Conservation (phyloP, 2,113 vertebrate genomes). For the Archilochus colubris region DNA sequence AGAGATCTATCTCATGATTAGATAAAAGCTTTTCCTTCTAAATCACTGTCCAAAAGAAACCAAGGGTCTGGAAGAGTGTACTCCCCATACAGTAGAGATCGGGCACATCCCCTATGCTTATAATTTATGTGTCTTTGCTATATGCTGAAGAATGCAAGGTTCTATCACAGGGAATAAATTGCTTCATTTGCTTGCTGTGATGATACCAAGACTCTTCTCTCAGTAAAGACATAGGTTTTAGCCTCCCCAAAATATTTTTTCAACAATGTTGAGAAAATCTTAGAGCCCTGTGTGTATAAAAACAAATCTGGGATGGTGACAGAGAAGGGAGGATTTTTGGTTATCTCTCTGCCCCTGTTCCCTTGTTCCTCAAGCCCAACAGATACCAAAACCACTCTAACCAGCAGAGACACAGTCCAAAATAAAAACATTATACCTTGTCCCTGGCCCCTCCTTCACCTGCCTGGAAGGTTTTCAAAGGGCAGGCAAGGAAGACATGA, state of each 20-base stretch:
- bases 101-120: background rate
- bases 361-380: background rate
- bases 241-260: background rate
- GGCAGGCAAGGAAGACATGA: rapidly evolving
- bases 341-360: background rate
- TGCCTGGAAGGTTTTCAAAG: background rate
- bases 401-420: background rate
- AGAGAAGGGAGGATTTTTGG: background rate
- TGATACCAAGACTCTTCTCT: background rate
- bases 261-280: background rate
- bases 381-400: background rate
- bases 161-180: background rate
- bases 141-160: background rate
- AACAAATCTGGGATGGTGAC: background rate
- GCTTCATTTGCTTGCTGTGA: background rate
- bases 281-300: rapidly evolving
- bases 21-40: conserved; percentile 67
- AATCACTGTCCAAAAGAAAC: conserved; percentile 42
- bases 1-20: conserved; percentile 30
- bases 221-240: background rate
- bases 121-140: conserved; percentile 3
- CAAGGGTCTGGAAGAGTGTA: conserved; percentile 5
- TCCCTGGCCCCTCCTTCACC: background rate
- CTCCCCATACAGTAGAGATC: background rate
- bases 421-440: background rate